Evolutionary conservation across 2,113 vertebrate species (phyloP), one percentile per base, ranked within the genome.

Genomic region (Sinosuthora webbiana): DNA sequence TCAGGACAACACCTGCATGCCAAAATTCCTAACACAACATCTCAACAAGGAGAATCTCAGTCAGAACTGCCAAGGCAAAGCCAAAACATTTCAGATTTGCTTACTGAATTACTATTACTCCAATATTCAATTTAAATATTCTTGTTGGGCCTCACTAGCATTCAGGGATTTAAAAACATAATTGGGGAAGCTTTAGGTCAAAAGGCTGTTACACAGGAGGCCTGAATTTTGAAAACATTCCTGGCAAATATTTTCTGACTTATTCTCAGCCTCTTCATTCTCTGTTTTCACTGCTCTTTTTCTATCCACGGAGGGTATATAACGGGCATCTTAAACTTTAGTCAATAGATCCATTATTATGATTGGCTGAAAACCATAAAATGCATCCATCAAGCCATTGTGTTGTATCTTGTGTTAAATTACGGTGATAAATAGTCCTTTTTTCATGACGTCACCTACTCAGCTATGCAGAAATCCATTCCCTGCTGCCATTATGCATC

Each of bases 291-390:
- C 90, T 96, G 89, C 94, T 91, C 78, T 87, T 96, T 96, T 93
- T 90, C 83, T 70, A 96, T 93, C 95, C 93, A 96, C 89, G 87
- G 98, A 98, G 97, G 97, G 97, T 98, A 96, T 89, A 80, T 92
- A 98, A 97, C 98, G 97, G 98, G 97, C 97, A 97, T 95, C 97
- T 96, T 96, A 97, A 98, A 98, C 95, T 98, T 97, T 94, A 97
- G 97, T 98, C 98, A 98, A 98, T 98, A 98, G 97, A 96, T 95
- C 98, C 97, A 98, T 98, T 98, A 98, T 98, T 97, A 97, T 98
- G 98, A 98, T 98, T 98, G 98, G 97, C 97, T 98, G 97, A 95
- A 98, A 98, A 97, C 97, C 97, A 97, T 98, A 98, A 98, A 98
- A 97, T 94, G 97, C 97, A 98, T 98, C 96, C 97, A 98, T 98